phyloP scores from a whole-genome alignment of 2,113 vertebrate genomes.

The Neolamprologus kungweensis region DNA sequence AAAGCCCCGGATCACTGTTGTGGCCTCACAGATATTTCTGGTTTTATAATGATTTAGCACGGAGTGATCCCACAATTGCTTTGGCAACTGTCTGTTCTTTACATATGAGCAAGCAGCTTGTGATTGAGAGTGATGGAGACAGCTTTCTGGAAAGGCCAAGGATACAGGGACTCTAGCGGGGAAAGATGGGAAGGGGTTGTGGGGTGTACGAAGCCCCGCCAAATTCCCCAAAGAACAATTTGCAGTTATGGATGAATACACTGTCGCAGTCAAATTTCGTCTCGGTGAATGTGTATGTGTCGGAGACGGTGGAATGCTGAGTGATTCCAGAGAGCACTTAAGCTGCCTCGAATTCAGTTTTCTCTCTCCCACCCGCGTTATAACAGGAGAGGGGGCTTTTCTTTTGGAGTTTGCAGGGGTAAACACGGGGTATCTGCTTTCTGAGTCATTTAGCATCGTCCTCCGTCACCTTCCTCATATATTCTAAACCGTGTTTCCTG shows the following conservation, averaged over 20 bases:
- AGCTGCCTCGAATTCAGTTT: constrained; percentile 61
- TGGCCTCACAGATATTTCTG: neutral
- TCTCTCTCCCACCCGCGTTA: constrained; percentile 34
- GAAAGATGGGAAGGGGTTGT: neutral
- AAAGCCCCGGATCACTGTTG: neutral
- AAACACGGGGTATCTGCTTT: constrained; percentile 61
- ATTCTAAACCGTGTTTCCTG: constrained; percentile 53
- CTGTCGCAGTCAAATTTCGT: constrained; percentile 58
- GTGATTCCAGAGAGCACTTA: constrained; percentile 69
- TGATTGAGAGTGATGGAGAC: constrained; percentile 43
- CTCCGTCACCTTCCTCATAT: constrained; percentile 43
- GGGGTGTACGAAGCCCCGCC: constrained; percentile 16
- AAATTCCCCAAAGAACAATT: constrained; percentile 67
- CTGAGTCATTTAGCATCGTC: constrained; percentile 52
- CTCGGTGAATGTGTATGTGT: constrained; percentile 14
- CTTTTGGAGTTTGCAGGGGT: constrained; percentile 37
- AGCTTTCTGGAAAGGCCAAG: constrained; percentile 34
- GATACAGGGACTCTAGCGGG: neutral
- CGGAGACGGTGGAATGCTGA: constrained; percentile 51
- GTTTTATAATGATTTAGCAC: neutral
- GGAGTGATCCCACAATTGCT: neutral
- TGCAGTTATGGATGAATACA: constrained; percentile 68
- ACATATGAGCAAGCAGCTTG: neutral
- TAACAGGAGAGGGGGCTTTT: constrained; percentile 49
- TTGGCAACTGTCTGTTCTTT: neutral